These are phyloP conservation scores for Drosophila simulans DNA, from an alignment of 1,140 invertebrate species.

Conservation along the genomic window DNA sequence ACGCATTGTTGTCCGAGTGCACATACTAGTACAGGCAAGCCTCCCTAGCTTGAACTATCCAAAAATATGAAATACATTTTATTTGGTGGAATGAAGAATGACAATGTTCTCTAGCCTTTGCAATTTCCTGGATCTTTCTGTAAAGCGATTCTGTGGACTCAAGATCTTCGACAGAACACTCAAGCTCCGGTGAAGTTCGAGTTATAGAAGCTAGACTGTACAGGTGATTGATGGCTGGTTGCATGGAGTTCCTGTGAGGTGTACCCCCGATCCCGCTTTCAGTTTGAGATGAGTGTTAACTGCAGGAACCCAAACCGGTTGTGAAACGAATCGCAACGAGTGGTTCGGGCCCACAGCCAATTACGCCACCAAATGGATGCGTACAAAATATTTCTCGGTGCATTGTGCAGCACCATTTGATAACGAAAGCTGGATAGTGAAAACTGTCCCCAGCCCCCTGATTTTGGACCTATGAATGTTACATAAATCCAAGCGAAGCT, in stretches of 20 bases:
- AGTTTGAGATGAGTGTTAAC: conserved; percentile 17
- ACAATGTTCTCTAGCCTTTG: no score
- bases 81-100: not conserved
- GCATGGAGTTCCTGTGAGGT: conserved; percentile 28
- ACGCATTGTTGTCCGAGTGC: conserved; percentile 47
- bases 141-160: no score
- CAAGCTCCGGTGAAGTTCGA: not conserved
- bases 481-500: conserved; percentile 30
- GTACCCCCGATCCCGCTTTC: conserved; percentile 8
- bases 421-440: conserved; percentile 16
- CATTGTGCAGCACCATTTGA: conserved; percentile 22
- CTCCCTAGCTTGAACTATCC: not conserved
- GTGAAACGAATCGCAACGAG: conserved; percentile 17
- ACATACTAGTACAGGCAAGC: conserved; percentile 20
- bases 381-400: conserved; percentile 10
- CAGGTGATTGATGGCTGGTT: conserved; percentile 25
- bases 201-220: conserved; percentile 15
- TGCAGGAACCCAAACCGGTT: conserved; percentile 49
- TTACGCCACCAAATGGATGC: conserved; percentile 16
- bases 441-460: conserved; percentile 12
- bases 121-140: not conserved
- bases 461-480: conserved; percentile 23
- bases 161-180: not conserved
- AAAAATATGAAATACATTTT: not conserved
- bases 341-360: conserved; percentile 6